Evolutionary conservation across 2,888 invertebrate species (phyloP), one percentile per base, ranked within the genome.

Genomic region (Andricus curvator): DNA sequence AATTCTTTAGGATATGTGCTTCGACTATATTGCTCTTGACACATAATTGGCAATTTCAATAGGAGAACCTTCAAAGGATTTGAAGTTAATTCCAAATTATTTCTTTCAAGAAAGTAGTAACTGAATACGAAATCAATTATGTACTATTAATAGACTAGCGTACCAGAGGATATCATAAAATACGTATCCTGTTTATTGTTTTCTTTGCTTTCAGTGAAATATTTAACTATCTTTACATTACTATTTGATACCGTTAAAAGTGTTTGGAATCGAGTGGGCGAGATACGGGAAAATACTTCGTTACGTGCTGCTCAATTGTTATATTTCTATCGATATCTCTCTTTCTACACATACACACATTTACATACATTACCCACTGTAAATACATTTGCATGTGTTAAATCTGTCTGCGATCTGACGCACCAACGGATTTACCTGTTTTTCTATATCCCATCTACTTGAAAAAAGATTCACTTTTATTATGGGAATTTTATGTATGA

Each of bases 161-260:
- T 41, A 41, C 11, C 11, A 41, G 41, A 41, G 13, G 41, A 66
- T 66, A 8, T n/a, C 20, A 66, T 66, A 66, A 66, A 66, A 9
- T 20, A 67, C 44, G 15, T 22, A 41, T 67, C 22, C 44, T 67
- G 67, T 67, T 67, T 41, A 67, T 44, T 66, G 11, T 67, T 67
- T 67, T 67, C 44, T 41, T 41, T 17, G 11, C n/a, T 67, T 22
- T 44, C n/a, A 44, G n/a, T 67, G 11, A 22, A 67, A 22, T 22
- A 67, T 67, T 67, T 15, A 67, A 22, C 44, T 37, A 20, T 44
- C 22, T n/a, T 13, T 44, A 44, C 67, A 41, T 22, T n/a, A n/a
- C 20, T 44, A 44, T 44, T 67, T 67, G 13, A 44, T 67, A 41
- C 67, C 41, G 41, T 67, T 67, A 67, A 22, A 67, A 37, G 33